Evolutionary conservation across 2,888 invertebrate genomes (phyloP).

Genomic region (Stegophylla sp.): DNA sequence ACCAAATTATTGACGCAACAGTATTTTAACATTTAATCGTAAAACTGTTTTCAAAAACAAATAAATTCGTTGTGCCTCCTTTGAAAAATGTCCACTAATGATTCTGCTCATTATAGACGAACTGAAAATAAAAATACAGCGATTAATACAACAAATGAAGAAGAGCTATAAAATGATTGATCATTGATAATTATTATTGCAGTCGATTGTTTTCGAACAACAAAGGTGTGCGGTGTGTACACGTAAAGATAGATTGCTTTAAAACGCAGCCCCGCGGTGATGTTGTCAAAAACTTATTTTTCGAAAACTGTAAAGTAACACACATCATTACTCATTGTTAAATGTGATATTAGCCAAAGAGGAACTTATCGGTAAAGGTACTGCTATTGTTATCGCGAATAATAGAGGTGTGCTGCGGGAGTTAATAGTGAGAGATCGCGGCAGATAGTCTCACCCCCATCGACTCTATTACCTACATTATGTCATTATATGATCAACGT

Average conservation of each 20-base stretch:
- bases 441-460: background rate
- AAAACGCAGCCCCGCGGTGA: background rate
- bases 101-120: too few relatives aligned
- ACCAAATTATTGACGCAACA: too few relatives aligned
- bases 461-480: background rate
- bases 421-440: background rate
- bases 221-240: too few relatives aligned
- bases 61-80: too few relatives aligned
- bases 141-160: background rate
- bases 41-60: too few relatives aligned
- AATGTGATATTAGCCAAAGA: background rate
- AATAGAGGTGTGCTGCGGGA: background rate
- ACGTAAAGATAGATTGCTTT: background rate
- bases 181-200: too few relatives aligned
- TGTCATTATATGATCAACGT: background rate
- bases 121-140: too few relatives aligned
- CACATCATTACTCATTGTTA: slow-evolving; percentile 7
- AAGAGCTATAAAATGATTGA: background rate
- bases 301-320: background rate
- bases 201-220: background rate
- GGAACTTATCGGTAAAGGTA: background rate
- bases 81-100: too few relatives aligned
- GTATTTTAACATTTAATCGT: too few relatives aligned
- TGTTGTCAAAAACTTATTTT: background rate
- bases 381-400: background rate